A percentile compares a stretch with the other conserved stretches of the same genome.
Conservation (phyloP, 2,113 vertebrate genomes). For the Oostethus manadensis region DNA sequence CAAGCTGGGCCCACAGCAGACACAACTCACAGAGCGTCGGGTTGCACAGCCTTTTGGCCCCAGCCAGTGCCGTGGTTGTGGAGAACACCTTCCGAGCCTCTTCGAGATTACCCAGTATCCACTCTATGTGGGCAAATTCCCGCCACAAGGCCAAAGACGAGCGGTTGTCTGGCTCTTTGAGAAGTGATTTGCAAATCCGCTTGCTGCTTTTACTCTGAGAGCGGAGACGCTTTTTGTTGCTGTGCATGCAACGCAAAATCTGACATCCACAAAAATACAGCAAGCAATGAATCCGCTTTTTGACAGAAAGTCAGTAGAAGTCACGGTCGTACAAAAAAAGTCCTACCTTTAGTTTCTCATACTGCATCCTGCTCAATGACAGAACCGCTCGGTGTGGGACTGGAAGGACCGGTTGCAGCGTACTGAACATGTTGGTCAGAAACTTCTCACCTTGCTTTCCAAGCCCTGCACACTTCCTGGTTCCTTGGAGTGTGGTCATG, state of each 20-base stretch:
- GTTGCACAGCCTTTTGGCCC: slow-evolving; percentile 65
- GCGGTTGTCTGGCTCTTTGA: slow-evolving; percentile 86
- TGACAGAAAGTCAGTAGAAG: too few species aligned
- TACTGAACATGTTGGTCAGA: slow-evolving; percentile 77
- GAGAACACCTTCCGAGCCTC: slow-evolving; percentile 90
- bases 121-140: slow-evolving; percentile 89
- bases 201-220: slow-evolving; percentile 87
- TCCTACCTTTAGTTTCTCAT: slow-evolving; percentile 89
- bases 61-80: slow-evolving; percentile 69
- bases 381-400: slow-evolving; percentile 70
- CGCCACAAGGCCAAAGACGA: slow-evolving; percentile 82
- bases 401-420: slow-evolving; percentile 72
- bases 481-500: slow-evolving; percentile 68
- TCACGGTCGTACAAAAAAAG: not conserved
- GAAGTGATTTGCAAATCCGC: slow-evolving; percentile 83
- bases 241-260: slow-evolving; percentile 77
- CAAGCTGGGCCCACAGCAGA: slow-evolving; percentile 85
- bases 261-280: slow-evolving; percentile 35
- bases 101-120: slow-evolving; percentile 85
- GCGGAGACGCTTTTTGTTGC: slow-evolving; percentile 83
- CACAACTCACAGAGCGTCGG: slow-evolving; percentile 76
- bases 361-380: slow-evolving; percentile 80
- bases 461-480: slow-evolving; percentile 70
- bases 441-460: slow-evolving; percentile 85
- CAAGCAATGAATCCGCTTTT: not conserved